phyloP scores from a whole-genome alignment of 2,113 vertebrate species.

The Clarias batrachus region DNA sequence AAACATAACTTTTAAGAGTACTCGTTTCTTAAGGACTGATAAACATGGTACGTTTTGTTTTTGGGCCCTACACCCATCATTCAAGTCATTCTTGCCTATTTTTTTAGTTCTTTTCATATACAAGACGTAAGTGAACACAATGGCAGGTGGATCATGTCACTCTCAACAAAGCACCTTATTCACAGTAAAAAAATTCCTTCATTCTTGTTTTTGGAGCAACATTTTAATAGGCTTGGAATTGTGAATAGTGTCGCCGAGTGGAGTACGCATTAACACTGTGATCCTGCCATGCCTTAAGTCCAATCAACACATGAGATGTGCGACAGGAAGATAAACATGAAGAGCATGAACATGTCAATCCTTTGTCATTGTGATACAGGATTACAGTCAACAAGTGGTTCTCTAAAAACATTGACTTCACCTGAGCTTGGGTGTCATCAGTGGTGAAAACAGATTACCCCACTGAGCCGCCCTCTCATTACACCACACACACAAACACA shows the following conservation, averaged over 20 bases:
- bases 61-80: neutral
- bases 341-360: conserved; percentile 69
- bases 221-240: conserved; percentile 5
- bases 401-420: conserved; percentile 67
- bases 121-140: neutral
- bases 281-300: neutral
- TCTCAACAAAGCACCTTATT: neutral
- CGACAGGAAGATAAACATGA: conserved; percentile 73
- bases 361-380: conserved; percentile 80
- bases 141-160: neutral
- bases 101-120: neutral
- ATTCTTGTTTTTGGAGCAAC: neutral
- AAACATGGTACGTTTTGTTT: neutral
- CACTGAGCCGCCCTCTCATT: conserved; percentile 30
- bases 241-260: neutral
- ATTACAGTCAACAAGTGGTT: conserved; percentile 72
- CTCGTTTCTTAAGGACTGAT: neutral
- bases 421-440: conserved; percentile 57
- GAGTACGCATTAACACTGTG: neutral
- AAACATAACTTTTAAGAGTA: neutral
- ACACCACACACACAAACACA: conserved; percentile 51
- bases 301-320: conserved; percentile 36
- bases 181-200: neutral
- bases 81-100: neutral
- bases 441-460: conserved; percentile 74